Base-by-base conservation (phyloP, 2,888 invertebrate species). In the Cantharis rufa region DNA sequence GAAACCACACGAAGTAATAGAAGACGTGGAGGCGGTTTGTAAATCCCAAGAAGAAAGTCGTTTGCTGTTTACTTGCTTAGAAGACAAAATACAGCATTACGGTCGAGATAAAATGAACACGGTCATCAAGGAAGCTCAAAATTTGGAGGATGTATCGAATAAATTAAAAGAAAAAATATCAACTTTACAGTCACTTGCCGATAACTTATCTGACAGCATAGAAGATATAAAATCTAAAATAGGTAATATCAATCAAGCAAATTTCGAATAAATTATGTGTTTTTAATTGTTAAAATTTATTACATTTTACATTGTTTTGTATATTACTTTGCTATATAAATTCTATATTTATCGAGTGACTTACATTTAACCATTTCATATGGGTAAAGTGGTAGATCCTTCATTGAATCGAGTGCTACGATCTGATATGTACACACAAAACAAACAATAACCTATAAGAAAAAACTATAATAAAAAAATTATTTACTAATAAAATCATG, bases 351-450 rank as follows among this genome's bases (percentile, higher is more conserved):
- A 48, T 9, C 7, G 48, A 48, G 48, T 48, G 48, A 48, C 48
- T 48, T 48, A 48, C n/a, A n/a, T 5, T 48, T n/a, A 48, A 48
- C 48, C 48, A 48, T n/a, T 48, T 48, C 48, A 48, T 48, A 75
- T 62, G 32, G 76, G 76, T 64, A 76, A 32, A 66, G 21, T 27
- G 24, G 48, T 63, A 7, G 24, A 16, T n/a, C 69, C 27, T 62
- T 62, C 62, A 70, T 68, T 73, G 62, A 76, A 75, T 61, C 79
- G 82, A 69, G 86, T 84, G 79, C 85, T 86, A 75, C 83, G 81
- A 74, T 87, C 87, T 24, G 85, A 84, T 83, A 87, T 84, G 83
- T 84, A 86, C 70, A 86, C 82, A 80, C 86, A 88, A 84, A 86
- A 84, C 79, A 83, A 84, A 82, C 87, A 87, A 71, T 84, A 82